A percentile compares a stretch with the other conserved stretches of the same genome.
phyloP scores from a whole-genome alignment of 2,888 invertebrate species.

The Eudemis profundana region DNA sequence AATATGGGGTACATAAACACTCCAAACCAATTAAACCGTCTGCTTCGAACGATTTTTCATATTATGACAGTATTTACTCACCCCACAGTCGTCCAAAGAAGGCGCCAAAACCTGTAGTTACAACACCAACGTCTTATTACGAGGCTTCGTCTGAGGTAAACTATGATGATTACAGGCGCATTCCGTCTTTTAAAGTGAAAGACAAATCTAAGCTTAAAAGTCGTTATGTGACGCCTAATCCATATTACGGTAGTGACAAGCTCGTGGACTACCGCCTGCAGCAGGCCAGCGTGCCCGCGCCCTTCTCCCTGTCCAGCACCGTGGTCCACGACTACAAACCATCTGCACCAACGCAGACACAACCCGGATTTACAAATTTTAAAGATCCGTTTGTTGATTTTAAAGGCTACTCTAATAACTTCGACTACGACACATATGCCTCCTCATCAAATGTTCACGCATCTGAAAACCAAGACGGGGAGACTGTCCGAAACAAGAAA shows the following conservation, averaged over 20 bases:
- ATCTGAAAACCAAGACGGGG: slow-evolving; percentile 62
- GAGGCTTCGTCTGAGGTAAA: slow-evolving; percentile 55
- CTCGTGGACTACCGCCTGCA: slow-evolving; percentile 60
- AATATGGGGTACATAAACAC: slow-evolving; percentile 64
- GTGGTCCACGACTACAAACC: slow-evolving; percentile 73
- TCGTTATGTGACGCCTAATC: slow-evolving; percentile 55
- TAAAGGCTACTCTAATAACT: slow-evolving; percentile 68
- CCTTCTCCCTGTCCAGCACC: slow-evolving; percentile 72
- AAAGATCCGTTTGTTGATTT: slow-evolving; percentile 68
- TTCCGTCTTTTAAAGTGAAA: slow-evolving; percentile 66
- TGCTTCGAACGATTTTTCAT: slow-evolving; percentile 66
- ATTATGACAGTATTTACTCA: slow-evolving; percentile 74
- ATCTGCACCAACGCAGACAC: slow-evolving; percentile 50
- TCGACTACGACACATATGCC: slow-evolving; percentile 71
- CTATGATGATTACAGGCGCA: slow-evolving; percentile 63
- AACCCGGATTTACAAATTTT: slow-evolving; percentile 59
- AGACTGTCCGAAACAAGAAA: slow-evolving; percentile 58
- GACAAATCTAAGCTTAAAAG: slow-evolving; percentile 62
- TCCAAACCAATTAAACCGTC: slow-evolving; percentile 62
- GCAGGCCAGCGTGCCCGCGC: slow-evolving; percentile 63
- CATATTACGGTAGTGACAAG: slow-evolving; percentile 56
- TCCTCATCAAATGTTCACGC: slow-evolving; percentile 68
- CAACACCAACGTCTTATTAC: slow-evolving; percentile 52
- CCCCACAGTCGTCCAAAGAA: slow-evolving; percentile 61
- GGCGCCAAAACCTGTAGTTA: slow-evolving; percentile 58